Evolutionary conservation across 1,140 invertebrate genomes (phyloP).

Genomic region (Trissolcus basalis): DNA sequence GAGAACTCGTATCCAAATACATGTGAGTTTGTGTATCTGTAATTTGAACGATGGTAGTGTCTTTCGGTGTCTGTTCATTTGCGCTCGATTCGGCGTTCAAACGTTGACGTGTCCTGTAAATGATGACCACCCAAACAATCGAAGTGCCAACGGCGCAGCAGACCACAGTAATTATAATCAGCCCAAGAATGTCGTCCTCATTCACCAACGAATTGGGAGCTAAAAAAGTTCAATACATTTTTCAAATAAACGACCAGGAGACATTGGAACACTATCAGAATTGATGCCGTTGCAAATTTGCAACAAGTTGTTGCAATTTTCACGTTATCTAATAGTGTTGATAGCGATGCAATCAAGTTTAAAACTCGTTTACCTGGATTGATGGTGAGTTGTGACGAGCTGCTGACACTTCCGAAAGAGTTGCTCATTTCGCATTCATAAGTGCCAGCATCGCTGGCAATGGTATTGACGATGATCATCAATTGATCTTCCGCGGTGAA

Average conservation of each 20-base stretch:
- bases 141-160: conserved; percentile 93
- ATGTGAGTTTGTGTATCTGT: conserved; percentile 68
- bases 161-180: conserved; percentile 92
- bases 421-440: conserved; percentile 95
- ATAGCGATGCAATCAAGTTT: too few species aligned
- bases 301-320: too few species aligned
- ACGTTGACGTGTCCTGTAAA: conserved; percentile 88
- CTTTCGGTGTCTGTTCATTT: conserved; percentile 42
- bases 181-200: conserved; percentile 85
- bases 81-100: conserved; percentile 69
- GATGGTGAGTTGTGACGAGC: conserved; percentile 77
- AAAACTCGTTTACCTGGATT: conserved; percentile 75
- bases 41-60: conserved; percentile 27
- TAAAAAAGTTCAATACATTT: conserved; percentile 56
- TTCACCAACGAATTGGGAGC: conserved; percentile 72
- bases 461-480: conserved; percentile 89
- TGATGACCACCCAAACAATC: conserved; percentile 93
- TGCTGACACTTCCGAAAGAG: conserved; percentile 83
- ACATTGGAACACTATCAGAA: too few species aligned
- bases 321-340: too few species aligned
- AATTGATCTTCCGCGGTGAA: conserved; percentile 91
- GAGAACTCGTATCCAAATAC: conserved; percentile 73
- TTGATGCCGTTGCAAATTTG: not conserved
- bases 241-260: too few species aligned
- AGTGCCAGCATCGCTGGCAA: conserved; percentile 85